phyloP scores from a whole-genome alignment of 1,140 invertebrate genomes.

The Drosophila tristis region DNA sequence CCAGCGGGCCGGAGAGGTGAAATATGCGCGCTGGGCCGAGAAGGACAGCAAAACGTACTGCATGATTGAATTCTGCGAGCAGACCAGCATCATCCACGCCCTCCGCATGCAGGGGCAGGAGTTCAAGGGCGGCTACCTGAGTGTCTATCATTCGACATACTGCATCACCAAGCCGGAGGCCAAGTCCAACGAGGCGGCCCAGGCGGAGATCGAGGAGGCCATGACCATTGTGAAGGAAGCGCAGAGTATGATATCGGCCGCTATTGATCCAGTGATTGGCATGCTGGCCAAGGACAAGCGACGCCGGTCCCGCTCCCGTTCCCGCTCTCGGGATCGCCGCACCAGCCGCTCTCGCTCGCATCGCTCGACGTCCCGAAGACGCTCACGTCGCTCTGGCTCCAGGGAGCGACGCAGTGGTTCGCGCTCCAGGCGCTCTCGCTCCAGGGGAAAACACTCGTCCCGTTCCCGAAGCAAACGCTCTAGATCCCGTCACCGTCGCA shows the following conservation, averaged over 20 bases:
- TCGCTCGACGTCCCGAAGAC: conserved; percentile 85
- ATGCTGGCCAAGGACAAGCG: conserved; percentile 93
- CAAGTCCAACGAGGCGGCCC: conserved; percentile 97
- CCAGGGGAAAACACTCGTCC: conserved; percentile 83
- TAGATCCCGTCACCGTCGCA: conserved; percentile 84
- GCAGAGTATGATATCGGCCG: conserved; percentile 95
- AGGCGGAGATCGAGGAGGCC: conserved; percentile 97
- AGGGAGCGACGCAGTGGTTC: conserved; percentile 84
- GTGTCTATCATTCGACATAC: conserved; percentile 95
- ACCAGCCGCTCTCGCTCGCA: conserved; percentile 88
- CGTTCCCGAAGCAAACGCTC: conserved; percentile 85
- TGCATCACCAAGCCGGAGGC: conserved; percentile 96
- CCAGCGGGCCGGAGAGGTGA: conserved; percentile 94
- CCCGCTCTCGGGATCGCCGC: conserved; percentile 86
- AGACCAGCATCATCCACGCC: conserved; percentile 93
- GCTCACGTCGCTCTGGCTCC: conserved; percentile 83
- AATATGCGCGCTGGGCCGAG: conserved; percentile 96
- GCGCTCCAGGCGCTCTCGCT: conserved; percentile 86
- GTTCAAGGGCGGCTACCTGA: conserved; percentile 87
- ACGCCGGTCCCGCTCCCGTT: conserved; percentile 86
- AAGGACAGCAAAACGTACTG: conserved; percentile 92
- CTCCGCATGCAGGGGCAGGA: conserved; percentile 93
- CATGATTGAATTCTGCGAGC: conserved; percentile 97
- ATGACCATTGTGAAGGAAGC: conserved; percentile 98
- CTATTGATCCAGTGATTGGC: conserved; percentile 95